A percentile compares a stretch with the other conserved stretches of the same genome.
Evolutionary conservation across 2,797 vertebrate species (phyloP).

Genomic region (Pangasius krempfi): DNA sequence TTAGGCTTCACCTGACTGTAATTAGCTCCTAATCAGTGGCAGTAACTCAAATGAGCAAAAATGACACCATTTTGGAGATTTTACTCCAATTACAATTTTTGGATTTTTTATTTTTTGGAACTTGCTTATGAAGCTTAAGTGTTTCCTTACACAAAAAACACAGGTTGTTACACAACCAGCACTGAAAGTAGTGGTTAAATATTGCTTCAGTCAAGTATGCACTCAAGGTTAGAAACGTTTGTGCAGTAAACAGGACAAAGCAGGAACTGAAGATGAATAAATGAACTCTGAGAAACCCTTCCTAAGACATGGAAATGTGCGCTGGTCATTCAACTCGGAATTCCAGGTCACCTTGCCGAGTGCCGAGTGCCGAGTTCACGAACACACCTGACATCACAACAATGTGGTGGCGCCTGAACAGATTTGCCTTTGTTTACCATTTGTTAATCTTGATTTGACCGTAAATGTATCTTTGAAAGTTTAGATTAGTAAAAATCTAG

Average conservation of each 20-base stretch:
- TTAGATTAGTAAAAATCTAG: not conserved
- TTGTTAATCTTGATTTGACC: not conserved
- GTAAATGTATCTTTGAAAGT: not conserved
- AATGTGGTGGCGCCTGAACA: not conserved
- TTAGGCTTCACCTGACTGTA: constrained; percentile 11
- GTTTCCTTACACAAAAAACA: not conserved
- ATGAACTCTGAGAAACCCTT: not conserved
- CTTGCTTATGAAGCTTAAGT: not conserved
- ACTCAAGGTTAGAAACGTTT: not conserved
- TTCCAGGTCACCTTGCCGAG: no score
- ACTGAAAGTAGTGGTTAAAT: not conserved
- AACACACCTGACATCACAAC: not conserved
- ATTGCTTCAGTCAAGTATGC: not conserved
- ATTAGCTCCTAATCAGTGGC: not conserved
- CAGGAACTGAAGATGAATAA: not conserved
- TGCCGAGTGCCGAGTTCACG: not conserved
- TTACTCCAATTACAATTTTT: not conserved
- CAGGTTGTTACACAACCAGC: not conserved
- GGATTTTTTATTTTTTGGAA: no score
- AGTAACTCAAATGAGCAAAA: not conserved
- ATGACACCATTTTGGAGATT: no score
- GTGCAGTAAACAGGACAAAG: not conserved
- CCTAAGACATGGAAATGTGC: not conserved
- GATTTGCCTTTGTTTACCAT: not conserved
- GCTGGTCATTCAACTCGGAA: not conserved